Evolutionary conservation across 2,888 invertebrate genomes (phyloP), one percentile per base, ranked within the genome.

Genomic region (Metopia argyrocephala): DNA sequence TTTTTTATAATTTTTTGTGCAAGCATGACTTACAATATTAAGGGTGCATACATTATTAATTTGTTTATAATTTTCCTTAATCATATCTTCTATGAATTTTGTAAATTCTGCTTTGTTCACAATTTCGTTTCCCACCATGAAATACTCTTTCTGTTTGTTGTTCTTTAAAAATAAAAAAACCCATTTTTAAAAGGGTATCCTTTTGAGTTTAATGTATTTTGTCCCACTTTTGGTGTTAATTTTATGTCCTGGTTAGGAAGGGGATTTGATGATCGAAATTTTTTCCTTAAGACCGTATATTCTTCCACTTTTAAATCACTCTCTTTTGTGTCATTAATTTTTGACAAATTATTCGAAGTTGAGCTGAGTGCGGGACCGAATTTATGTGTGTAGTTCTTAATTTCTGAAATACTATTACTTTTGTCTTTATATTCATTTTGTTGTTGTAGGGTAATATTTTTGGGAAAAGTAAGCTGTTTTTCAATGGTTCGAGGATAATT

Each of bases 1-100:
- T 4, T 18, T 2, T 3, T 15, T 15, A 2, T 21, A 23, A 1
- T 61, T 45, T 23, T 45, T 66, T 38, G 23, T 25, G 21, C 38
- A 66, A 0, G 31, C 54, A 21, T 52, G 23, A 6, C 66, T 66
- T 3, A 6, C 25, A 18, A 54, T 18, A 9, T 31, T 38, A 3
- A 66, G 23, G 1, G 54, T 5, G 12, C 66, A 66, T n/a, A 66
- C 54, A 38, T 66, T 54, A 23, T 66, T 66, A 6, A 54, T n/a
- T n/a, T n/a, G n/a, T 28, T 66, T 64, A 4, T 18, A 64, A 15
- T 48, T 48, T 27, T 46, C 27, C 2, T 48, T n/a, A 1, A 64
- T 27, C 18, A 64, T 18, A 64, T 64, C 48, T 27, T 64, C 27
- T 0, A 27, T 25, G 12, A 25, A 62, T n/a, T 62, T 62, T 2